phyloP scores from a whole-genome alignment of 2,113 vertebrate genomes.

The Thermophis baileyi region DNA sequence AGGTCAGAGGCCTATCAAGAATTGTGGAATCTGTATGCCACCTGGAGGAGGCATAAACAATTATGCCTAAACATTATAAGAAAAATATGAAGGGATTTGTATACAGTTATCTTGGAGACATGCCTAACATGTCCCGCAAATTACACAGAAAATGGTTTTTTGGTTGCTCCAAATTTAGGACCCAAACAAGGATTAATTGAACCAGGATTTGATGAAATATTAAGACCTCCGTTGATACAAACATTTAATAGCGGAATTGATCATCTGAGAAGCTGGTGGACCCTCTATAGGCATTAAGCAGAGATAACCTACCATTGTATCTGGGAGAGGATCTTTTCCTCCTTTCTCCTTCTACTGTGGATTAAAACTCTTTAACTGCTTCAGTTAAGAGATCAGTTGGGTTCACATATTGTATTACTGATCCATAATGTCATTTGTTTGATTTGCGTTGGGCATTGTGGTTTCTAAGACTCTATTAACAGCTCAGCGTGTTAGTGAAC shows the following conservation, averaged over 20 bases:
- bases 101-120: not conserved
- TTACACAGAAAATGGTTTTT: not conserved
- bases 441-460: too few relatives aligned
- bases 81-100: not conserved
- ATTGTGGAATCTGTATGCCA: not conserved
- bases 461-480: too few relatives aligned
- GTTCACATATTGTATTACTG: too few relatives aligned
- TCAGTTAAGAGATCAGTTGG: too few relatives aligned
- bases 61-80: not conserved
- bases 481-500: not conserved
- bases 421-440: too few relatives aligned
- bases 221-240: not conserved
- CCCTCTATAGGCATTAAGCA: not conserved
- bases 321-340: too few relatives aligned
- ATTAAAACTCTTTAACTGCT: too few relatives aligned
- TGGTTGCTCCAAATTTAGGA: not conserved
- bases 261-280: not conserved
- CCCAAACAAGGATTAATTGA: not conserved
- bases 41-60: not conserved
- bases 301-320: not conserved
- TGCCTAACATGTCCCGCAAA: not conserved
- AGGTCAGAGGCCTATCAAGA: not conserved
- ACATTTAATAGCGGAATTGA: not conserved
- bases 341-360: too few relatives aligned
- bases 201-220: not conserved